Percentiles rank a stretch among this genome's conserved stretches.
Evolutionary conservation across 2,888 invertebrate genomes (phyloP).

Genomic region (Nyleta sp.): DNA sequence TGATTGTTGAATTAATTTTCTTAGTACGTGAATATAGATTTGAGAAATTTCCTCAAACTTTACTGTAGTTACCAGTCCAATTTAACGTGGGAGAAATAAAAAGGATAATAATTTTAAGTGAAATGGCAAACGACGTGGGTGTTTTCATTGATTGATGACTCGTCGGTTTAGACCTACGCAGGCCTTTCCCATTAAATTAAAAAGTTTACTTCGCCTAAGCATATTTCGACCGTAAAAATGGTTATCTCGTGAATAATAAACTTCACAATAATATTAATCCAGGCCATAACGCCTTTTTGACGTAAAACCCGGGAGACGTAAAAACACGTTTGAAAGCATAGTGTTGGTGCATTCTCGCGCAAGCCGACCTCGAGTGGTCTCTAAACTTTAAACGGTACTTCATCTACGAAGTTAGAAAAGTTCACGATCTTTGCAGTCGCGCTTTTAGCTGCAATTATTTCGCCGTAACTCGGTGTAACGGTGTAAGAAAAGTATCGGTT

Average conservation of each 20-base stretch:
- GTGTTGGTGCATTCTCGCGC: not conserved
- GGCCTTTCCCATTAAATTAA: not conserved
- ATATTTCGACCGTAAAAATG: not conserved
- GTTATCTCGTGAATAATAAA: no score
- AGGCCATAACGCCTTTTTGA: no score
- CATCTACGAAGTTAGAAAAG: conserved; percentile 29
- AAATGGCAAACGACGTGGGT: not conserved
- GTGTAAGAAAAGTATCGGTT: conserved; percentile 8
- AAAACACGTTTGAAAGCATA: not conserved
- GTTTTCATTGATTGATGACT: not conserved
- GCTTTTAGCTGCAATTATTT: conserved; percentile 19
- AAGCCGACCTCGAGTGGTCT: not conserved
- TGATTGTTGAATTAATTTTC: no score
- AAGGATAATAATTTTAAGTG: not conserved
- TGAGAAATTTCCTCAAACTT: no score
- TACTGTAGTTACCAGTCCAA: no score
- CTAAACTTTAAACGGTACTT: conserved; percentile 30
- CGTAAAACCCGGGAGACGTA: no score
- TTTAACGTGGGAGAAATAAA: not conserved
- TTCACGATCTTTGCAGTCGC: conserved; percentile 18
- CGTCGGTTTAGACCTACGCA: not conserved
- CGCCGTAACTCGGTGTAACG: not conserved
- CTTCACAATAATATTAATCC: no score
- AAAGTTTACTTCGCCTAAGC: not conserved
- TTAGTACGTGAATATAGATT: no score